These are phyloP conservation scores for Oncorhynchus keta DNA, from an alignment of 2,113 vertebrate species.

Conservation along the genomic window DNA sequence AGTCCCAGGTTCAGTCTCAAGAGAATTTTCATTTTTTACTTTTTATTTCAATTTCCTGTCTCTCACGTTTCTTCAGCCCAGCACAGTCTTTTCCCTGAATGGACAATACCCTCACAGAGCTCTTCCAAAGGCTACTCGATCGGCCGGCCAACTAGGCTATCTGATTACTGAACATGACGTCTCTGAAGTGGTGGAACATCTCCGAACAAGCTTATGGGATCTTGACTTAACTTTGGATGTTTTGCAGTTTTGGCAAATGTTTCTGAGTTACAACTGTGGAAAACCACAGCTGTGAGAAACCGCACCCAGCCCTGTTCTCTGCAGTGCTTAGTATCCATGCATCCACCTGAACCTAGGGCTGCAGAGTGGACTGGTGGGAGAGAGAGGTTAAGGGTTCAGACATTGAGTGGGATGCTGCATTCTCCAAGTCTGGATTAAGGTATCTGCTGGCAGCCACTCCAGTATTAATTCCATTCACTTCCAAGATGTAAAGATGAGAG, in stretches of 20 bases:
- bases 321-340: conserved; percentile 15
- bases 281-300: conserved; percentile 32
- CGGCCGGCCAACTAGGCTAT: conserved; percentile 32
- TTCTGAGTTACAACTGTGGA: conserved; percentile 17
- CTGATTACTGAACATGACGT: conserved; percentile 30
- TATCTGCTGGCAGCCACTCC: neutral
- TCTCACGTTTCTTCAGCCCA: conserved; percentile 20
- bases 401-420: neutral
- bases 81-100: conserved; percentile 23
- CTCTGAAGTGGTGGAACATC: conserved; percentile 13
- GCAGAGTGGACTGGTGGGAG: neutral
- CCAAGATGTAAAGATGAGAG: conserved; percentile 9
- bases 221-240: conserved; percentile 18
- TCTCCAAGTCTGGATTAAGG: neutral
- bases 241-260: conserved; percentile 23
- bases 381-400: conserved; percentile 9
- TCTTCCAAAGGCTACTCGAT: conserved; percentile 12
- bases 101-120: conserved; percentile 5
- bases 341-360: conserved; percentile 4
- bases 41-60: conserved; percentile 26
- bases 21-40: conserved; percentile 12
- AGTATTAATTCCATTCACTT: conserved; percentile 7
- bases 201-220: conserved; percentile 25
- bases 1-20: conserved; percentile 22
- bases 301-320: conserved; percentile 6